Evolutionary conservation across 1,140 invertebrate genomes (phyloP), one percentile per base, ranked within the genome.

Genomic region (Drosophila saltans): DNA sequence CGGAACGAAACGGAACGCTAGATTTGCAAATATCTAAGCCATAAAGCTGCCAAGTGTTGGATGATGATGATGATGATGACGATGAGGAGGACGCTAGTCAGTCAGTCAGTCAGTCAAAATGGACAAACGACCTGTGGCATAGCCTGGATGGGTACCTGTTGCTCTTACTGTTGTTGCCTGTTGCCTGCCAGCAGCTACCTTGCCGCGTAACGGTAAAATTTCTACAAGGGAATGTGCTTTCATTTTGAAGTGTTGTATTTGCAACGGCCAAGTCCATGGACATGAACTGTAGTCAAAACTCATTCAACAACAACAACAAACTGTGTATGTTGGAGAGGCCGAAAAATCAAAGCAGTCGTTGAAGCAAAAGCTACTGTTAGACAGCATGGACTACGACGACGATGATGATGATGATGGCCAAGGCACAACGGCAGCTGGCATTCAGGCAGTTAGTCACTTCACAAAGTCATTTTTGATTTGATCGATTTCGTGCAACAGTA

Each of bases 381-480:
- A 81, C 78, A 85, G 75, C 45, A 52, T 24, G 45, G 45, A 48
- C 45, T 10, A 48, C 16, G 16, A 36, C n/a, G 28, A 16, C 5
- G 28, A 57, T 16, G 55, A 33, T n/a, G 55, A 28, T 62, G 75
- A 58, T 68, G 64, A 55, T 70, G 56, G 75, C 71, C 75, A 62
- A 78, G 69, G 71, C 75, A 63, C 55, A 74, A 82, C 80, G 70
- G 83, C 83, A 89, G 84, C 80, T 77, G 80, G 80, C 84, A 88
- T 85, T 80, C 72, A 89, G 83, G 83, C 83, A 88, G 84, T 89
- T 88, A 88, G 83, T 88, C 83, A 88, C 83, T 88, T 88, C 84
- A 89, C 83, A 89, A 88, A 88, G 83, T 88, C 83, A 88, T 88
- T 88, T 88, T 88, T 88, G 84, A 89, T 89, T 89, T 89, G 84